Percentiles rank a stretch among this genome's conserved stretches.
Conservation (phyloP, 2,888 invertebrate species). For the Electrophaes corylata region DNA sequence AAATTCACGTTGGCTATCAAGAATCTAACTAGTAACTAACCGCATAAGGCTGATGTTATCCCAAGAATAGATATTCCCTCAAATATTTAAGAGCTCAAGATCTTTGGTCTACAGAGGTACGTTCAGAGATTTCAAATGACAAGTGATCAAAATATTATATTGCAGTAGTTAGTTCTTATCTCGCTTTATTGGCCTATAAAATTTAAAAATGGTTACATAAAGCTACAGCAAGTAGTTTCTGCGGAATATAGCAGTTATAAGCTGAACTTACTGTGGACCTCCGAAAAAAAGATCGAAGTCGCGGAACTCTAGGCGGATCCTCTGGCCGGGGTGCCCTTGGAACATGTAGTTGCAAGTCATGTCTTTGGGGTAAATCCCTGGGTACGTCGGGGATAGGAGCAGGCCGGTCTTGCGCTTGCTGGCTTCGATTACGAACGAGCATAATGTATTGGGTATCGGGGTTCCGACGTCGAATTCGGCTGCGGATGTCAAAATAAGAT, state of each 20-base stretch:
- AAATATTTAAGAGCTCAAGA: too few relatives aligned
- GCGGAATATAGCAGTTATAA: too few relatives aligned
- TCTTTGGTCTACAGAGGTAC: too few relatives aligned
- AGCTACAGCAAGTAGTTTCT: too few relatives aligned
- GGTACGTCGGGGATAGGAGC: conserved; percentile 98
- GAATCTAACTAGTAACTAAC: not conserved
- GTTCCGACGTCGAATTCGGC: conserved; percentile 97
- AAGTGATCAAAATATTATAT: too few relatives aligned
- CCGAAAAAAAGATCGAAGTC: conserved; percentile 99
- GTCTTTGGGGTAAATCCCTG: conserved; percentile 99
- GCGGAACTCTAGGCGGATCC: conserved; percentile 97
- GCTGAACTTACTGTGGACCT: conserved; percentile 94
- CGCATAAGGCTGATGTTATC: too few relatives aligned
- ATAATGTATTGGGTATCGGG: conserved; percentile 92
- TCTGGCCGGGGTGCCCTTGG: conserved; percentile 93
- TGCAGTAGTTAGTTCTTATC: too few relatives aligned
- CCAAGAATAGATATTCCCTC: too few relatives aligned
- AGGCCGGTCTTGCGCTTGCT: conserved; percentile 90
- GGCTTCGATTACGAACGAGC: conserved; percentile 94
- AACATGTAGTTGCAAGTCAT: conserved; percentile 97
- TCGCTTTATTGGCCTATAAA: too few relatives aligned
- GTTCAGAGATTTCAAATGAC: too few relatives aligned
- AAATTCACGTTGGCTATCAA: not conserved
- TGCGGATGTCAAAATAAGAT: conserved; percentile 56
- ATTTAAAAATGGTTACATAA: too few relatives aligned